Percentiles rank a stretch among this genome's conserved stretches.
These are phyloP conservation scores for Meiosimyza decipiens DNA, from an alignment of 2,888 invertebrate species.

Conservation along the genomic window DNA sequence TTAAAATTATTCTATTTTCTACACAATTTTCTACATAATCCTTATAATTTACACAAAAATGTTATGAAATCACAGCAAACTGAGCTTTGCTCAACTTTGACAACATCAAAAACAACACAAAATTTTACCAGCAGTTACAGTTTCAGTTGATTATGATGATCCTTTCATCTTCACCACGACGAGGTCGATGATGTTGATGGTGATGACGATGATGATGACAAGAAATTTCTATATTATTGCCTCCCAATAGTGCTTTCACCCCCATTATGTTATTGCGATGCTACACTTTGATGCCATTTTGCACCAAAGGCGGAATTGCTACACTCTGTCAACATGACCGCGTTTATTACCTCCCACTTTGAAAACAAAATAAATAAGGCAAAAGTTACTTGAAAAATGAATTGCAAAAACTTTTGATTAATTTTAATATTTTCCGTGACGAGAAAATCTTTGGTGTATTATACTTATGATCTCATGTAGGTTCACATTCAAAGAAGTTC, in stretches of 20 bases:
- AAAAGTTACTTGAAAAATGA: constrained; percentile 37
- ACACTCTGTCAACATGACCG: constrained; percentile 1
- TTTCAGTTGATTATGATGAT: constrained; percentile 41
- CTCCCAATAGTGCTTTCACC: background rate
- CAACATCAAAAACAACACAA: constrained; percentile 20
- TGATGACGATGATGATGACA: background rate
- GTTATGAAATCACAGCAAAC: too few relatives aligned
- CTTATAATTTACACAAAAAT: too few relatives aligned
- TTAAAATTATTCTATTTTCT: too few relatives aligned
- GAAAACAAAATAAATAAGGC: constrained; percentile 18
- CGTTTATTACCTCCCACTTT: background rate
- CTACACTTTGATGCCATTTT: constrained; percentile 42
- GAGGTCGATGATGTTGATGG: background rate
- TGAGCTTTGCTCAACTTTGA: too few relatives aligned
- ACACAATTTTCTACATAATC: too few relatives aligned
- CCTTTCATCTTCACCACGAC: constrained; percentile 44
- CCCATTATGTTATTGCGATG: background rate
- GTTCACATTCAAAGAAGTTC: background rate
- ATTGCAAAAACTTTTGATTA: constrained; percentile 54
- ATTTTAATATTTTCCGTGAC: constrained; percentile 66
- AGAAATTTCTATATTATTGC: background rate
- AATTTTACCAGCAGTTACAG: constrained; percentile 16
- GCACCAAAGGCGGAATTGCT: constrained; percentile 51
- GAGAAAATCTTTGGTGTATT: constrained; percentile 54
- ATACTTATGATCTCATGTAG: background rate